Evolutionary conservation across 2,113 vertebrate genomes (phyloP).

Genomic region (Cyphomyrus plagiostoma): DNA sequence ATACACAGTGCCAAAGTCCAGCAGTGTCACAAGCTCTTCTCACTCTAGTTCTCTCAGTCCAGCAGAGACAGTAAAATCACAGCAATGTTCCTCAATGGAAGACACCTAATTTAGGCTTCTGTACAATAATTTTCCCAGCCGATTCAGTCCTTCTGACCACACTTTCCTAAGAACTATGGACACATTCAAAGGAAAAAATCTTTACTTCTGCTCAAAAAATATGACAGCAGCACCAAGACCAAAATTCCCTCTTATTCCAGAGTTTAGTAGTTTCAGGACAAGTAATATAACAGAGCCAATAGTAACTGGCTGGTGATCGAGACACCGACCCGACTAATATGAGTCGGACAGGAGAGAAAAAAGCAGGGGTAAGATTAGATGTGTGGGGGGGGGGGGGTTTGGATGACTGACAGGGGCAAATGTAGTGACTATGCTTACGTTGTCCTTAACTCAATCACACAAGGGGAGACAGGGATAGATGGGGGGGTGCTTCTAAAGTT

Average conservation of each 20-base stretch:
- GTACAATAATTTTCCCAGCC: neutral
- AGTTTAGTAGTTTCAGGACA: conserved; percentile 30
- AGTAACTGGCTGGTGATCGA: conserved; percentile 48
- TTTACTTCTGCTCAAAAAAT: neutral
- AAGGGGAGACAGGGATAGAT: conserved; percentile 27
- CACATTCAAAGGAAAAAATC: neutral
- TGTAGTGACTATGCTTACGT: conserved; percentile 50
- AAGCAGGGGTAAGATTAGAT: conserved; percentile 62
- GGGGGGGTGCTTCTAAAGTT: conserved; percentile 35
- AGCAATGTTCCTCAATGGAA: neutral
- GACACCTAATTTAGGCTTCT: neutral
- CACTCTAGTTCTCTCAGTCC: neutral
- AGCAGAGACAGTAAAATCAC: neutral
- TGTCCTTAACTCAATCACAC: conserved; percentile 47
- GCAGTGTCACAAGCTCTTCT: conserved; percentile 36
- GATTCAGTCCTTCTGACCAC: neutral
- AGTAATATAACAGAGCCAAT: conserved; percentile 40
- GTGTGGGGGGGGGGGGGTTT: conserved; percentile 49
- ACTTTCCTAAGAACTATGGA: neutral
- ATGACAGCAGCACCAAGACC: neutral
- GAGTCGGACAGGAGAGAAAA: conserved; percentile 55
- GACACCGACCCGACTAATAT: conserved; percentile 58
- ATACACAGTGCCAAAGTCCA: conserved; percentile 52
- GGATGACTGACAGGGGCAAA: conserved; percentile 66
- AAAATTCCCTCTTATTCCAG: conserved; percentile 26